Evolutionary conservation across 2,113 vertebrate species (phyloP), one percentile per base, ranked within the genome.

Genomic region (Eudorcas thomsonii): DNA sequence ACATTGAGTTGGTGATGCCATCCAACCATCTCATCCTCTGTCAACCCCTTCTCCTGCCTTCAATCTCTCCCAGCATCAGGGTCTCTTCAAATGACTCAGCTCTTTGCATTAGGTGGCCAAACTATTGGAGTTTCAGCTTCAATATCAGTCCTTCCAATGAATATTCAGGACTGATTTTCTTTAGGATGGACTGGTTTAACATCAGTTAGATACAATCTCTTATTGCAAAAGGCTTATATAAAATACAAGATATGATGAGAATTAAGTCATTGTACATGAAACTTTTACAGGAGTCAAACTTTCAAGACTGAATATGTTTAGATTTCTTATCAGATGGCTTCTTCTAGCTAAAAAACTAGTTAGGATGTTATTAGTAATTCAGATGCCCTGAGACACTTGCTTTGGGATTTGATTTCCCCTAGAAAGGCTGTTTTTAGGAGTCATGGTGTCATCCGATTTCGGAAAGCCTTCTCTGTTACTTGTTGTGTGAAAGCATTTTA

Each of bases 181-280:
- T 71, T 23, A 39, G n/a, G 7, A 6, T 71, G n/a, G 67, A 71
- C 10, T 0, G 10, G 19, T 85, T 97, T 93, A 39, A 55, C 28
- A 86, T 77, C 17, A 39, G 5, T 45, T 78, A 25, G 52, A 26
- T 54, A 36, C 43, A 54, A 77, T 62, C 21, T 54, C n/a, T 21
- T 80, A 43, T 9, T 59, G 28, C 5, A 48, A 95, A 83, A 19
- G 54, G 2, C 25, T 36, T 39, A 26, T 8, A 28, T 77, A 48
- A 88, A 96, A 77, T 84, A 74, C 88, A 39, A 90, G n/a, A n/a
- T 64, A 33, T 62, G 54, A 54, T 78, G 21, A 94, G 57, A 57
- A 60, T 64, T 71, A 57, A 64, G 7, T 45, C 54, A 23, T 50
- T 96, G 25, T 23, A 48, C 50, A 57, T 57, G 26, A 97, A 78